phyloP scores from a whole-genome alignment of 1,140 invertebrate genomes.

The Magallana ariakensis region DNA sequence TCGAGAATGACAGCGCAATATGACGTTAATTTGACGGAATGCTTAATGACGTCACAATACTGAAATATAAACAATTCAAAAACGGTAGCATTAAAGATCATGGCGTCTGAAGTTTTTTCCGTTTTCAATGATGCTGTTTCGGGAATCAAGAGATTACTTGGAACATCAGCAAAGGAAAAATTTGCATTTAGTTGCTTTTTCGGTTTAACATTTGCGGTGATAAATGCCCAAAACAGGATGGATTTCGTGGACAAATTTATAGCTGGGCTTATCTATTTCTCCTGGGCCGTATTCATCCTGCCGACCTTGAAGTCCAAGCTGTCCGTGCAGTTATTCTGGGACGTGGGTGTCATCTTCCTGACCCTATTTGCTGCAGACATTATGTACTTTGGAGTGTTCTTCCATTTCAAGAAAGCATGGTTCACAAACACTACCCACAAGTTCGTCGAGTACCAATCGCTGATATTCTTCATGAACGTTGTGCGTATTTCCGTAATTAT shows the following conservation, averaged over 20 bases:
- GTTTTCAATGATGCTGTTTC: neutral
- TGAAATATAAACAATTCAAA: neutral
- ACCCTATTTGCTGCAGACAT: conserved; percentile 40
- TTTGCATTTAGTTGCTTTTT: conserved; percentile 23
- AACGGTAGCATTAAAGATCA: neutral
- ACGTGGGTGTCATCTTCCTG: neutral
- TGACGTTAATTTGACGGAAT: neutral
- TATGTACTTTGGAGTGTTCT: conserved; percentile 37
- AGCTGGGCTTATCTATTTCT: conserved; percentile 32
- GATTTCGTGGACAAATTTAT: conserved; percentile 44
- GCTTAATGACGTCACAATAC: neutral
- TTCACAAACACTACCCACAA: neutral
- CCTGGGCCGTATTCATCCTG: conserved; percentile 41
- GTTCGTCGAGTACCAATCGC: conserved; percentile 16
- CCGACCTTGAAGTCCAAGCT: conserved; percentile 27
- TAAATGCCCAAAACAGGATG: neutral
- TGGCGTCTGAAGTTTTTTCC: neutral
- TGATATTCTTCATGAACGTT: conserved; percentile 37
- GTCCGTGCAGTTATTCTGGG: conserved; percentile 34
- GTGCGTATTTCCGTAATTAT: conserved; percentile 9
- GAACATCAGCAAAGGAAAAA: neutral
- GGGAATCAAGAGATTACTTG: neutral
- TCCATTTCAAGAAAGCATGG: conserved; percentile 29
- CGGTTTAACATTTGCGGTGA: neutral
- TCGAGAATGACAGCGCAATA: neutral